Percentiles rank a stretch among this genome's conserved stretches.
Conservation (phyloP, 2,888 invertebrate species). For the Micropterix aruncella region DNA sequence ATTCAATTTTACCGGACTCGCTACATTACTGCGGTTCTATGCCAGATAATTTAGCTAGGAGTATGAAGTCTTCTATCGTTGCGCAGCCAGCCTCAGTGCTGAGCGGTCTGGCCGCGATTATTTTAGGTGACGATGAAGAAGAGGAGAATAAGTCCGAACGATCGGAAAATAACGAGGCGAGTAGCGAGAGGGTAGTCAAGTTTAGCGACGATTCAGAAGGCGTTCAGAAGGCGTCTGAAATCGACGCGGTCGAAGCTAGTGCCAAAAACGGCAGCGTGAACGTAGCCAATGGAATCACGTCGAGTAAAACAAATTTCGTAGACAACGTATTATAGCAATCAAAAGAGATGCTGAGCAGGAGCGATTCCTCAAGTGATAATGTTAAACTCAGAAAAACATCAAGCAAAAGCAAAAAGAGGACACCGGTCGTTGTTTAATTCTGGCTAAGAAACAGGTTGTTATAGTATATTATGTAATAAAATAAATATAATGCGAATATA, state of each 20-base stretch:
- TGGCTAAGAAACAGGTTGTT: not conserved
- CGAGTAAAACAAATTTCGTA: not conserved
- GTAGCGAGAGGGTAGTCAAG: not conserved
- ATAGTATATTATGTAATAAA: not conserved
- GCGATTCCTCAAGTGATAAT: not conserved
- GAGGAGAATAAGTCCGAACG: not conserved
- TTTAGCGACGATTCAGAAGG: not conserved
- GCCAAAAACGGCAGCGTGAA: not conserved
- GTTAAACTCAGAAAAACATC: conserved; percentile 14
- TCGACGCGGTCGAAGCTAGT: not conserved
- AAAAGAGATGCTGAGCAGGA: not conserved
- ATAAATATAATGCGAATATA: not conserved
- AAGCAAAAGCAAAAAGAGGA: conserved; percentile 27
- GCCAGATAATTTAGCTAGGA: not conserved
- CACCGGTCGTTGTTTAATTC: conserved; percentile 28
- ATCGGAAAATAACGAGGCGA: not conserved
- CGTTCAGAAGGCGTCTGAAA: not conserved
- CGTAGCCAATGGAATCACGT: not conserved
- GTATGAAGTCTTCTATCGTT: not conserved
- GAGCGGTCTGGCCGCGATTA: not conserved
- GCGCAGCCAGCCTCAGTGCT: not conserved
- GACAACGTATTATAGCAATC: not conserved
- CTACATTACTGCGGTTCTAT: not conserved
- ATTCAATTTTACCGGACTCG: not conserved
- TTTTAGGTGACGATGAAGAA: not conserved